phyloP scores from a whole-genome alignment of 2,113 vertebrate species.

The Hoplias malabaricus region DNA sequence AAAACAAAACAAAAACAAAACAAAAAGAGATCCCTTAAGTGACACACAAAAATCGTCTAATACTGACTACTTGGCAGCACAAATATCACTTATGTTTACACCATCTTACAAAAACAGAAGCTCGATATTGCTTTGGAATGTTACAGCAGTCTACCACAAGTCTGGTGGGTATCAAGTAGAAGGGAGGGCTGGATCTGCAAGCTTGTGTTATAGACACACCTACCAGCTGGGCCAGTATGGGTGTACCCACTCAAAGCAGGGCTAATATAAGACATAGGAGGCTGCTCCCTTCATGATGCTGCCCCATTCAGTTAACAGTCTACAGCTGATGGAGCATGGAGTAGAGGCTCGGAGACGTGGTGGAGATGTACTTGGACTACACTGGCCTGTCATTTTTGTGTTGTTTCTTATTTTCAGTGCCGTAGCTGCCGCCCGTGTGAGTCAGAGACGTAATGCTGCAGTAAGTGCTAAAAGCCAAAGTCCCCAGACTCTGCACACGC shows the following conservation, averaged over 20 bases:
- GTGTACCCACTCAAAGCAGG: slow-evolving; percentile 47
- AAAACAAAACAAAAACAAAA: not conserved
- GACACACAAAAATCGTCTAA: slow-evolving; percentile 59
- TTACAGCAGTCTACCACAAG: slow-evolving; percentile 70
- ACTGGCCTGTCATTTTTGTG: slow-evolving; percentile 4
- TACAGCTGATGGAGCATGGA: slow-evolving; percentile 59
- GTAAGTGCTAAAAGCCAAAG: slow-evolving; percentile 41
- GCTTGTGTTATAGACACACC: slow-evolving; percentile 51
- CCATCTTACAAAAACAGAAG: slow-evolving; percentile 65
- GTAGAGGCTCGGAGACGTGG: slow-evolving; percentile 38
- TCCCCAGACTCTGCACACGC: slow-evolving; percentile 11
- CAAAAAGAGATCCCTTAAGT: slow-evolving; percentile 52
- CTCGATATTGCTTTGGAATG: slow-evolving; percentile 79
- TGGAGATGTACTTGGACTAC: slow-evolving; percentile 35
- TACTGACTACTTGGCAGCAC: slow-evolving; percentile 68
- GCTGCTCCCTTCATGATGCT: slow-evolving; percentile 50
- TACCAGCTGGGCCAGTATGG: slow-evolving; percentile 57
- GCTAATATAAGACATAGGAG: slow-evolving; percentile 58
- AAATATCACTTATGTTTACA: slow-evolving; percentile 65
- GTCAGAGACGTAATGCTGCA: slow-evolving; percentile 30
- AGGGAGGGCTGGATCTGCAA: slow-evolving; percentile 36
- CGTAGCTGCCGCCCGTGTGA: slow-evolving; percentile 42
- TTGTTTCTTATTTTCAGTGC: slow-evolving; percentile 4
- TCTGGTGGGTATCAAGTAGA: slow-evolving; percentile 52
- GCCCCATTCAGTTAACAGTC: slow-evolving; percentile 70